Base-by-base conservation (phyloP, 1,140 invertebrate genomes). In the Helicoverpa zea region DNA sequence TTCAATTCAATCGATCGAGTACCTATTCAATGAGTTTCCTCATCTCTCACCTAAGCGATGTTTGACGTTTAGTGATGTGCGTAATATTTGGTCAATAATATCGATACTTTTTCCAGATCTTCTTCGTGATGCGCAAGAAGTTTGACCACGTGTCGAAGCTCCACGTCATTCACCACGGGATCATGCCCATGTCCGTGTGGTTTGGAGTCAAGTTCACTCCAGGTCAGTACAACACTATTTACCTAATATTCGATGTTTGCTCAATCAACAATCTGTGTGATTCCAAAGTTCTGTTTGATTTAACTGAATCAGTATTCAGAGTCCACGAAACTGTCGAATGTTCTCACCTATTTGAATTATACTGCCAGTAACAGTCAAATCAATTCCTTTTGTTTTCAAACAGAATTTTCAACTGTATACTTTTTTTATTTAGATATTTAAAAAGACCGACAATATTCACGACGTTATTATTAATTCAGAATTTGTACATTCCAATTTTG, bases 131-230 rank as follows among this genome's bases (percentile, higher is more conserved):
- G 93, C 96, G 98, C 78, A 99, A 98, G 95, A 99, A 99, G 95
- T 98, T 97, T 91, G 96, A 97, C 89, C 98, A 99, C 91, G 97
- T 99, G 68, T 98, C 98, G 30, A 98, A 97, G 64, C 96, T 99
- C 29, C 99, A 99, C 92, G 98, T 99, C 30, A 99, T 99, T 87
- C 98, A 99, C 95, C 98, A 99, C 92, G 98, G 98, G 81, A 97
- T 98, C 86, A 99, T 99, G 98, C 98, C 98, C 52, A 97, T 99
- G 96, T 98, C 98, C 12, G 98, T 99, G 43, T 99, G 98, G 98
- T 99, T 99, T 91, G 98, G 98, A 75, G 98, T 99, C 73, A 99
- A 99, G 94, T 99, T 99, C 95, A 98, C 98, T 59, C 98, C 98
- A 91, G 92, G 92, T 93, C 47, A 77, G 75, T 56, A 23, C 23